phyloP scores from a whole-genome alignment of 2,888 invertebrate species.

The Dicyrtoma fusca region DNA sequence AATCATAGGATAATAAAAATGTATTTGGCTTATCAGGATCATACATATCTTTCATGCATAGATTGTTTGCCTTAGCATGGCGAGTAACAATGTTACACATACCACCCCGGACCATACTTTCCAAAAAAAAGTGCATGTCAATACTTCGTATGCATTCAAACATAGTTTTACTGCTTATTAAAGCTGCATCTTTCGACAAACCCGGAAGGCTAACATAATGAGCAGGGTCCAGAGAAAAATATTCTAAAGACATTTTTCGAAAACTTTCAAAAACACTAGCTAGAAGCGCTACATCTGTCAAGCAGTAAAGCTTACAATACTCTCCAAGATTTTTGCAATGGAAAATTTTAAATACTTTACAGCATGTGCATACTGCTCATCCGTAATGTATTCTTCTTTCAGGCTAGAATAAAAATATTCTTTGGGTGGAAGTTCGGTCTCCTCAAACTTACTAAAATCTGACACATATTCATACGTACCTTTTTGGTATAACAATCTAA shows the following conservation, averaged over 20 bases:
- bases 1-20: conserved; percentile 39
- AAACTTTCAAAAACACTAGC: conserved; percentile 57
- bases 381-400: conserved; percentile 31
- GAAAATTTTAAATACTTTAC: conserved; percentile 49
- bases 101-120: conserved; percentile 40
- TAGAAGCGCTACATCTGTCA: conserved; percentile 50
- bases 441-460: conserved; percentile 36
- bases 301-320: conserved; percentile 54
- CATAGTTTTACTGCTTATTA: conserved; percentile 44
- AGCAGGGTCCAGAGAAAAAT: conserved; percentile 54
- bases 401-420: conserved; percentile 41
- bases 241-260: conserved; percentile 44
- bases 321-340: conserved; percentile 53
- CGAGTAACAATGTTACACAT: conserved; percentile 37
- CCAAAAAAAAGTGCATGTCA: conserved; percentile 49
- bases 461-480: conserved; percentile 46
- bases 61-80: conserved; percentile 46
- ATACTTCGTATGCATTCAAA: conserved; percentile 53
- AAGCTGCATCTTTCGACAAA: conserved; percentile 31
- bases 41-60: conserved; percentile 29
- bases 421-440: conserved; percentile 31
- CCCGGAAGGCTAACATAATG: conserved; percentile 52
- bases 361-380: conserved; percentile 53
- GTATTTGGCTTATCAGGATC: conserved; percentile 19
- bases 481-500: too few species aligned